Evolutionary conservation across 1,140 invertebrate genomes (phyloP).

Genomic region (Pogonognathellus flavescens): DNA sequence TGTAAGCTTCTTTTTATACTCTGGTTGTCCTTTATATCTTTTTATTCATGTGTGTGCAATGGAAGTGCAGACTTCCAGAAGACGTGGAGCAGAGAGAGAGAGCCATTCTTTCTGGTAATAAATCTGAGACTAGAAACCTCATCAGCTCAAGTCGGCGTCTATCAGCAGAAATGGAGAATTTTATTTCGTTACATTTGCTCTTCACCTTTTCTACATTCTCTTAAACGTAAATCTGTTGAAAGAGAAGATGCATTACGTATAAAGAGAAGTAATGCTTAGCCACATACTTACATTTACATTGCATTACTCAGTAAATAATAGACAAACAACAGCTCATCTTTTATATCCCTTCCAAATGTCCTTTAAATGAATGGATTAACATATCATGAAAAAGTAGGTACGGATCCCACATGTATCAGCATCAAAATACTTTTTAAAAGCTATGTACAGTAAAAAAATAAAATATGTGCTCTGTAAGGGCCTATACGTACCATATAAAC

Average conservation of each 20-base stretch:
- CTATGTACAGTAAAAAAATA: too few species aligned
- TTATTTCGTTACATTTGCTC: conserved; percentile 28
- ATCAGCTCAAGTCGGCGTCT: conserved; percentile 34
- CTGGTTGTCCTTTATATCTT: not conserved
- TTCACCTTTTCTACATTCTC: conserved; percentile 19
- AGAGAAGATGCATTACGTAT: not conserved
- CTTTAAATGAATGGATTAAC: too few species aligned
- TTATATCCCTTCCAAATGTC: too few species aligned
- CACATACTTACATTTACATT: not conserved
- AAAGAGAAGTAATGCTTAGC: not conserved
- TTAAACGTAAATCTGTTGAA: not conserved
- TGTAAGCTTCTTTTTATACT: too few species aligned
- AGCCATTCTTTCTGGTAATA: conserved; percentile 25
- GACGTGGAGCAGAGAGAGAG: conserved; percentile 15
- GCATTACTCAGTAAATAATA: not conserved
- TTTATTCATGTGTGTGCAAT: not conserved
- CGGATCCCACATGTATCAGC: too few species aligned
- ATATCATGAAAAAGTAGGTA: too few species aligned
- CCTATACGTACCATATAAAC: too few species aligned
- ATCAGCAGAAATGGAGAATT: conserved; percentile 17
- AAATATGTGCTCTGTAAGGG: too few species aligned
- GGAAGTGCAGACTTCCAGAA: not conserved
- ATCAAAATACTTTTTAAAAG: too few species aligned
- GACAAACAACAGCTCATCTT: too few species aligned
- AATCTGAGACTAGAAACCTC: conserved; percentile 25